These are phyloP conservation scores for Nicator chloris DNA, from an alignment of 2,113 vertebrate genomes.

Conservation along the genomic window DNA sequence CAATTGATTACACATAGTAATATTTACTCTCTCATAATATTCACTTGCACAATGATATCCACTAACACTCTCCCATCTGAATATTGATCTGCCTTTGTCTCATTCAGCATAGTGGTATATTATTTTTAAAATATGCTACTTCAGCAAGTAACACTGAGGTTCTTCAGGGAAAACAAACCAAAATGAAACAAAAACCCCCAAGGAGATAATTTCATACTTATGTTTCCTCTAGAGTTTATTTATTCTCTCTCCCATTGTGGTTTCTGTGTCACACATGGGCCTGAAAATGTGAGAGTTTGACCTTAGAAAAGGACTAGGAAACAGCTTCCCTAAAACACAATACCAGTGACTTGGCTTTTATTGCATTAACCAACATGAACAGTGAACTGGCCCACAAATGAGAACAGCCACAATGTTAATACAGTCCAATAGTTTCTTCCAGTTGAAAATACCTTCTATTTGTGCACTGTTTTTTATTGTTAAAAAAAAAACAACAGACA, in stretches of 20 bases:
- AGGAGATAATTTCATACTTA: background rate
- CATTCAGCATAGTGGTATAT: background rate
- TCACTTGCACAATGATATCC: background rate
- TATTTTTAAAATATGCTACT: background rate
- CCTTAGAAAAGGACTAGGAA: background rate
- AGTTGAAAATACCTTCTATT: background rate
- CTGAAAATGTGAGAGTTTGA: background rate
- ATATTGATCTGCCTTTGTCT: background rate
- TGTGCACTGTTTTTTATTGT: background rate
- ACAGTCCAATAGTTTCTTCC: background rate
- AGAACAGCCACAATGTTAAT: background rate
- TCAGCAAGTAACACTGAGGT: background rate
- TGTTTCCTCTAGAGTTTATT: background rate
- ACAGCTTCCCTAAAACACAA: background rate
- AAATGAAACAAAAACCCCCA: background rate
- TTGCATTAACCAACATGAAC: background rate
- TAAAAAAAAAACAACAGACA: background rate
- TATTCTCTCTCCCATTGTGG: background rate
- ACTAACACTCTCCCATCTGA: background rate
- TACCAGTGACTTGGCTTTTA: background rate
- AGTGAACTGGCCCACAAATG: background rate
- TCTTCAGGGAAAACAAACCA: background rate
- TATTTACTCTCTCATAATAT: background rate
- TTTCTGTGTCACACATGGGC: background rate
- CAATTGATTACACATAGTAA: background rate